Evolutionary conservation across 2,797 vertebrate species (phyloP), one percentile per base, ranked within the genome.

Genomic region (Leucoraja ocellata): DNA sequence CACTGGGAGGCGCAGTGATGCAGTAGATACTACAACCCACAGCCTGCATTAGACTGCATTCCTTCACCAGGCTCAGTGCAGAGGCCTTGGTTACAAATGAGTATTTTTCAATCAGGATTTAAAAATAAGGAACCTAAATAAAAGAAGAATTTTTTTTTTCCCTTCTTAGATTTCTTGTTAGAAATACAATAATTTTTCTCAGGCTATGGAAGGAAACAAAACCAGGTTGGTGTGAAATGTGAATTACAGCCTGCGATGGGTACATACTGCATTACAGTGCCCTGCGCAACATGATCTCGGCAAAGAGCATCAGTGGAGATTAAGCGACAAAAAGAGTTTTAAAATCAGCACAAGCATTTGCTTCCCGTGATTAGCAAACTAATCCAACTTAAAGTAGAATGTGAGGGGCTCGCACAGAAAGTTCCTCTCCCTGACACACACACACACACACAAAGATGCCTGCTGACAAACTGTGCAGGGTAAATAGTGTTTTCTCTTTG

Each of bases 21-120:
- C 46, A 76, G 46, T 28, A 68, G 73, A 91, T 73, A 68, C 90
- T 91, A n/a, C 90, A 91, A 91, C 54, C 73, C 71, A 39, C 63
- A 16, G 61, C 63, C 1, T 88, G n/a, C n/a, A 36, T 14, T 16
- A 36, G 18, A 7, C 28, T 32, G 61, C 10, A 25, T 10, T 63
- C 28, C 28, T 14, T 65, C 83, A 18, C 36, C 84, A 36, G 25
- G 81, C 28, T 28, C 81, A 58, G 16, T 46, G 28, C 10, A 84
- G 28, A 54, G 11, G 81, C 28, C 36, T n/a, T 65, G 16, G 61
- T 36, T 88, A 9, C 21, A 36, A 88, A 88, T n/a, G n/a, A 88
- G 2, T 18, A 68, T 68, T 36, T 18, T 18, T 5, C 54, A 36
- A 32, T 32, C 83, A 86, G 81, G 81, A 84, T 13, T 86, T 86